These are phyloP conservation scores for Arenicola marina DNA, from an alignment of 2,888 invertebrate species.

Conservation along the genomic window DNA sequence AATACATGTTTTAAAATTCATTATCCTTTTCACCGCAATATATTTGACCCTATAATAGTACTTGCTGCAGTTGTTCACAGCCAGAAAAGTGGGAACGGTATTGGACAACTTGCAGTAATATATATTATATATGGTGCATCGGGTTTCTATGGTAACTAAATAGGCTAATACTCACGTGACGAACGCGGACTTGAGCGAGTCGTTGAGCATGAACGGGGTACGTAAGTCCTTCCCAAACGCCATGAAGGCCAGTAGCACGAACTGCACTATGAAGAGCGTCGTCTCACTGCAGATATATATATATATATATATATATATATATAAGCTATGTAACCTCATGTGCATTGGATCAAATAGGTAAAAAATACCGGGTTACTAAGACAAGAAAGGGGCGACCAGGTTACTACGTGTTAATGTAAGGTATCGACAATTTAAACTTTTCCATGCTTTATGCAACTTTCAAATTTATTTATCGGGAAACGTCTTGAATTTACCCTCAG, in stretches of 20 bases:
- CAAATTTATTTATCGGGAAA: too few species aligned
- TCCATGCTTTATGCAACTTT: too few species aligned
- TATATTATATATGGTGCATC: not conserved
- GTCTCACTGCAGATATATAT: conserved; percentile 34
- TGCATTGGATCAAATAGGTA: too few species aligned
- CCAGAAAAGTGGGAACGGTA: not conserved
- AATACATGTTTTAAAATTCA: too few species aligned
- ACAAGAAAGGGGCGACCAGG: too few species aligned
- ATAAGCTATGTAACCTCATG: too few species aligned
- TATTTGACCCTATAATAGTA: too few species aligned
- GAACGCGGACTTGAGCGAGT: conserved; percentile 40
- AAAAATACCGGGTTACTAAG: too few species aligned
- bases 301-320: not conserved
- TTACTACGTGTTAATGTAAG: too few species aligned
- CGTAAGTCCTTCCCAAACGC: conserved; percentile 49
- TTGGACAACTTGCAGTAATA: not conserved
- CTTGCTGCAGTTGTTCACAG: not conserved
- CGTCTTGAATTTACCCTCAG: too few species aligned
- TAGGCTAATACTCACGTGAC: conserved; percentile 22
- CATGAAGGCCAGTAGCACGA: conserved; percentile 48
- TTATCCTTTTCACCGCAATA: too few species aligned
- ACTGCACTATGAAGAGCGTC: conserved; percentile 33
- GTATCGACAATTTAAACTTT: too few species aligned
- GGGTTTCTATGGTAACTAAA: not conserved
- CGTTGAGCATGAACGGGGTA: conserved; percentile 43